These are phyloP conservation scores for Phenacoccus solenopsis DNA, from an alignment of 1,140 invertebrate genomes.

Conservation along the genomic window DNA sequence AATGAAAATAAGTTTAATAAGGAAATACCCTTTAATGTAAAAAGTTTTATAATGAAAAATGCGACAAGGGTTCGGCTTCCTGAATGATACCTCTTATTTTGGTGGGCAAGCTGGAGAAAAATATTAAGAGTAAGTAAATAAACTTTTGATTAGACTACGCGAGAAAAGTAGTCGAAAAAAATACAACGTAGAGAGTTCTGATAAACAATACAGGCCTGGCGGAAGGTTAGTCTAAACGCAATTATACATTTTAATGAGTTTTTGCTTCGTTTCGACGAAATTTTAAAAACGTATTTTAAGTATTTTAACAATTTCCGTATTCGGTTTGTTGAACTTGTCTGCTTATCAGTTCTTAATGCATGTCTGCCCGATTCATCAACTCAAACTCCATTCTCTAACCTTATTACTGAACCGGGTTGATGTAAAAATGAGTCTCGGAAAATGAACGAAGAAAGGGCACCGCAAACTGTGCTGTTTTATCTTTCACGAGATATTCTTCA, in stretches of 20 bases:
- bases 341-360: too few relatives aligned
- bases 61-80: not conserved
- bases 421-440: too few relatives aligned
- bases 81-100: constrained; percentile 10
- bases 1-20: not conserved
- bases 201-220: constrained; percentile 1
- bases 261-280: not conserved
- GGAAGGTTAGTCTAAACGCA: constrained; percentile 13
- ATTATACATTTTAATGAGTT: constrained; percentile 18
- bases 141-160: constrained; percentile 7
- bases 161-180: not conserved
- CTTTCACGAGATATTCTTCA: too few relatives aligned
- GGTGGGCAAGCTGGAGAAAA: not conserved
- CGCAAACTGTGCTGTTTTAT: too few relatives aligned
- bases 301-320: too few relatives aligned
- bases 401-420: too few relatives aligned
- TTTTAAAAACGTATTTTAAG: too few relatives aligned
- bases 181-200: not conserved
- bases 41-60: constrained; percentile 7
- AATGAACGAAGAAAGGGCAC: too few relatives aligned
- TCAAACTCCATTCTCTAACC: too few relatives aligned
- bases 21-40: not conserved
- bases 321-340: too few relatives aligned
- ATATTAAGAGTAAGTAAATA: constrained; percentile 6
- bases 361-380: too few relatives aligned